Conservation (phyloP, 2,113 vertebrate genomes). For the Anser cygnoides region DNA sequence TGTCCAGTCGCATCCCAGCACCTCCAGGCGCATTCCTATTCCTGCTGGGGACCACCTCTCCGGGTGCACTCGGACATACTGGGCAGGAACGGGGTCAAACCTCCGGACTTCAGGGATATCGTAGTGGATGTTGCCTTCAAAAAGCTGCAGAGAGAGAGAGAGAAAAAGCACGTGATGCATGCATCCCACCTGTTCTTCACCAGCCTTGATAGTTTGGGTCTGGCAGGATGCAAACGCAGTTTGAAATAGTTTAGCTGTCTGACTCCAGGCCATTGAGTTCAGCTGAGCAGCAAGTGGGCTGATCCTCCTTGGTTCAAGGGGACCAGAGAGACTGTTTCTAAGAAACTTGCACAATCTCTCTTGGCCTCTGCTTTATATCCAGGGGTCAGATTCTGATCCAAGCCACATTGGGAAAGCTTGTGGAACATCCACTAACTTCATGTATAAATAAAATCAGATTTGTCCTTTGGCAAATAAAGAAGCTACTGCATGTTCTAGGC, state of each 20-base stretch:
- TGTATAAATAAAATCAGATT: slow-evolving; percentile 30
- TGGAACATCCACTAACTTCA: slow-evolving; percentile 18
- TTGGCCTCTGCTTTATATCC: slow-evolving; percentile 7
- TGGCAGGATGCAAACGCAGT: background rate
- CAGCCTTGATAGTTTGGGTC: background rate
- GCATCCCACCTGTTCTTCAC: background rate
- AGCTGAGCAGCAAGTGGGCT: background rate
- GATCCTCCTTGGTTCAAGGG: background rate
- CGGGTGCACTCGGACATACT: slow-evolving; percentile 90
- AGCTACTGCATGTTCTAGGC: slow-evolving; percentile 9
- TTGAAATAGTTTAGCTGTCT: background rate
- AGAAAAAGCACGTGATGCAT: background rate
- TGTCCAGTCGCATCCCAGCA: slow-evolving; percentile 94
- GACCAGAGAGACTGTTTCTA: slow-evolving; percentile 21
- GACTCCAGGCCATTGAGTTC: background rate
- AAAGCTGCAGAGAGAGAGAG: slow-evolving; percentile 79
- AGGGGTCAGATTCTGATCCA: slow-evolving; percentile 37
- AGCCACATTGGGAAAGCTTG: background rate
- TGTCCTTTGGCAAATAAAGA: slow-evolving; percentile 14
- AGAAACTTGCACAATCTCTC: slow-evolving; percentile 40
- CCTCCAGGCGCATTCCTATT: slow-evolving; percentile 97
- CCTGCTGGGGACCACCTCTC: slow-evolving; percentile 96
- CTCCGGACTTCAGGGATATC: slow-evolving; percentile 94
- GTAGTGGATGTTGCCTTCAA: slow-evolving; percentile 96
- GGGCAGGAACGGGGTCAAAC: slow-evolving; percentile 91